Evolutionary conservation across 2,113 vertebrate species (phyloP).

Genomic region (Nicator chloris): DNA sequence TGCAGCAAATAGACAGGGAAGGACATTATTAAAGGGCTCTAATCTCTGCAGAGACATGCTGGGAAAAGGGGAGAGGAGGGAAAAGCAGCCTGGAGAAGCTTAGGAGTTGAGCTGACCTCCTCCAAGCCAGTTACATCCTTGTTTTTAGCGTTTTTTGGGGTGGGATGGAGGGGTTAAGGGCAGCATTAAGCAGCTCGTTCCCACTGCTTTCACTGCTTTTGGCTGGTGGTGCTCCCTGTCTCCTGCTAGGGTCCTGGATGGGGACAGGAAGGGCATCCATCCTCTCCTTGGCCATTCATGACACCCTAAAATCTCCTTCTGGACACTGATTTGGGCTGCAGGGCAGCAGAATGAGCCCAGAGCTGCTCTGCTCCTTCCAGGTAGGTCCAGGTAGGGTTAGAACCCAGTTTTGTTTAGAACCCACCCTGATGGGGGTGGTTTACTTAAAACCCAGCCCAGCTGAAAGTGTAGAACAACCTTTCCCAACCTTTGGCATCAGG

Average conservation of each 20-base stretch:
- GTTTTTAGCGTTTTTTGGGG: not conserved
- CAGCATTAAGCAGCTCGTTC: too few relatives aligned
- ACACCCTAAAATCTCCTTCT: not conserved
- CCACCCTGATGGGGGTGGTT: fast-evolving
- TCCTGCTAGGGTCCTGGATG: not conserved
- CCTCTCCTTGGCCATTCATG: fast-evolving
- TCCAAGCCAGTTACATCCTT: not conserved
- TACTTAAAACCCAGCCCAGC: not conserved
- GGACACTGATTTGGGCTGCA: not conserved
- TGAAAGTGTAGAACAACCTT: not conserved
- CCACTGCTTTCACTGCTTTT: not conserved
- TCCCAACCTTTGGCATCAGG: too few relatives aligned
- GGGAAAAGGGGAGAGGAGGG: not conserved
- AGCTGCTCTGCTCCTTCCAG: not conserved
- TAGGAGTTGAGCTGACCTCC: not conserved
- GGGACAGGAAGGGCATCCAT: not conserved
- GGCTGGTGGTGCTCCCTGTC: not conserved
- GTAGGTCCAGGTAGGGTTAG: not conserved
- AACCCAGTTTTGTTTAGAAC: not conserved
- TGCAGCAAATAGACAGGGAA: not conserved
- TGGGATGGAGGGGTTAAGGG: not conserved
- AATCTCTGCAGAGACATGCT: not conserved
- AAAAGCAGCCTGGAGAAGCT: not conserved
- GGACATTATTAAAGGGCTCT: not conserved
- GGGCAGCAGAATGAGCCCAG: not conserved